These are phyloP conservation scores for Netelia fuscicornis DNA, from an alignment of 2,888 invertebrate species.

Conservation along the genomic window DNA sequence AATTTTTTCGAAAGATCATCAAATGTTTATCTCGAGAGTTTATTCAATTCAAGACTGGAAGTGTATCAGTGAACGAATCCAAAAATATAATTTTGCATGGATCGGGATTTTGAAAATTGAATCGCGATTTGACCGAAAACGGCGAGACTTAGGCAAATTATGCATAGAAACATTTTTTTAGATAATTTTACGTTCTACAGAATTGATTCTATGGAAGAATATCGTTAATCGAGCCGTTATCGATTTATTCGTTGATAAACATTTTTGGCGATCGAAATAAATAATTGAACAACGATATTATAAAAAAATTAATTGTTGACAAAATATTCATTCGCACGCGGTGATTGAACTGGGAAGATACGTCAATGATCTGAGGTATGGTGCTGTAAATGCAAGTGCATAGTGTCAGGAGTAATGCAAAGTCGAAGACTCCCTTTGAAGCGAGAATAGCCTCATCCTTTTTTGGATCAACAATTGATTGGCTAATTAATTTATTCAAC, in stretches of 20 bases:
- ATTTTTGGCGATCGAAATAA: no score
- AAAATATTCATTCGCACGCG: not conserved
- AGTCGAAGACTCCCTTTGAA: constrained; percentile 14
- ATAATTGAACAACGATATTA: no score
- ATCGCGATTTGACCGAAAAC: no score
- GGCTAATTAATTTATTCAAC: constrained; percentile 48
- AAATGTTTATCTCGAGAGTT: constrained; percentile 2
- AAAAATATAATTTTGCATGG: no score
- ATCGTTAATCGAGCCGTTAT: no score
- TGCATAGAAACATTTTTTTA: no score
- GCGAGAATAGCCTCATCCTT: constrained; percentile 48
- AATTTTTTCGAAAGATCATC: constrained; percentile 9
- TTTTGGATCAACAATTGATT: constrained; percentile 62
- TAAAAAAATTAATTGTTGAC: not conserved
- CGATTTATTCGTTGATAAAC: no score
- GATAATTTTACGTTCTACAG: no score
- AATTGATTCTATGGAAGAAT: no score
- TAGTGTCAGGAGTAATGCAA: constrained; percentile 32
- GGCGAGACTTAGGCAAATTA: no score
- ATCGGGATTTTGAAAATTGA: no score
- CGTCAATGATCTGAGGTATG: constrained; percentile 29
- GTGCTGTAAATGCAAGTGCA: constrained; percentile 12
- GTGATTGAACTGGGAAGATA: constrained; percentile 7
- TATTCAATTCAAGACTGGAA: constrained; percentile 8
- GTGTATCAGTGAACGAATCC: not conserved